A percentile compares a stretch with the other conserved stretches of the same genome.
These are phyloP conservation scores for Gerris lacustris DNA, from an alignment of 2,888 invertebrate genomes.

Conservation along the genomic window DNA sequence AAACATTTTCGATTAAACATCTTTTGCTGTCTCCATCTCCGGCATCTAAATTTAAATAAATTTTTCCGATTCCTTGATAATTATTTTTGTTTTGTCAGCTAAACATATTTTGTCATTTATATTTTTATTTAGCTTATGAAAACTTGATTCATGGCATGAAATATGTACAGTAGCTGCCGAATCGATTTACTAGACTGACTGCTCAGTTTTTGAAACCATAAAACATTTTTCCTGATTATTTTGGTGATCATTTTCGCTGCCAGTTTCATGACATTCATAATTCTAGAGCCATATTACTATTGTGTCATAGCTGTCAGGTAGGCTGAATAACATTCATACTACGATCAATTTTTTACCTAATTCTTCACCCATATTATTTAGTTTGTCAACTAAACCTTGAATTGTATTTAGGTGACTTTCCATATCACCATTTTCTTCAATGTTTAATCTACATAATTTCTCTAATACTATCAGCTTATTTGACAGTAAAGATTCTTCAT, in stretches of 20 bases:
- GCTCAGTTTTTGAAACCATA: neutral
- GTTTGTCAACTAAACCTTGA: too few relatives aligned
- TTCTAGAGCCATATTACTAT: too few relatives aligned
- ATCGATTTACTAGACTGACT: neutral
- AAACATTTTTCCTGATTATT: neutral
- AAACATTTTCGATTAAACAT: neutral
- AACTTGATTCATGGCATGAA: neutral
- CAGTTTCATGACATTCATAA: too few relatives aligned
- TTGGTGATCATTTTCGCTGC: neutral
- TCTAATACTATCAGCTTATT: too few relatives aligned
- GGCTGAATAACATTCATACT: too few relatives aligned
- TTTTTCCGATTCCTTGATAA: neutral
- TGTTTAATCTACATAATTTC: too few relatives aligned
- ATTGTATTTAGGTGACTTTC: too few relatives aligned
- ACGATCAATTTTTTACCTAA: too few relatives aligned
- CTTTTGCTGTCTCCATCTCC: neutral
- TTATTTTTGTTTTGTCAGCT: neutral
- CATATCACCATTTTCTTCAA: too few relatives aligned
- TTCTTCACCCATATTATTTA: too few relatives aligned
- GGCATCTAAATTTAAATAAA: neutral
- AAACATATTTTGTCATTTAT: neutral
- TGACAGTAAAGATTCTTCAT: too few relatives aligned
- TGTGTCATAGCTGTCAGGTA: too few relatives aligned
- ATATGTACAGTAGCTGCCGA: neutral
- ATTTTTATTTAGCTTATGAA: neutral